Evolutionary conservation across 23 tunicate species (phyloP), one percentile per base, ranked within the genome.

Genomic region (Trididemnum miniatum): DNA sequence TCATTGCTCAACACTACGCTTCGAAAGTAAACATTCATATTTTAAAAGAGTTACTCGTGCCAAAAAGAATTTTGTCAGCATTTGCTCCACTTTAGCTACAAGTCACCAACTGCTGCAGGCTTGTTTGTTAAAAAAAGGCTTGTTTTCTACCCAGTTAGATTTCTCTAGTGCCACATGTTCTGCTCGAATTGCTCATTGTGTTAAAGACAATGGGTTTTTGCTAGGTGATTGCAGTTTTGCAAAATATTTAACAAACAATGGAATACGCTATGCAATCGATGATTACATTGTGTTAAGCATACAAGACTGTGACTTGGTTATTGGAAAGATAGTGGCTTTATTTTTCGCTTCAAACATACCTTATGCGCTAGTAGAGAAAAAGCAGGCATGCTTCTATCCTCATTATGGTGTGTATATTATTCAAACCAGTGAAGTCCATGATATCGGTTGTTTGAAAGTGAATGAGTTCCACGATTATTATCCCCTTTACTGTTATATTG

Each of bases 11-110:
- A 71, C 76, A 28, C 36, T 71, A 31, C 76, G 76, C 36, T 71
- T 71, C 34, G 36, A 71, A 71, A 71, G 83, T 35, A 79, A 79
- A 79, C 71, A 79, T 59, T 62, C 71, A 31, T 79, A 79, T 54
- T 76, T 76, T 24, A 76, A 76, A 50, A n/a, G 81, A 50, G 65
- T 50, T 22, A 31, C 50, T 76, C 22, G 71, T 18, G 34, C 35
- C 34, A 54, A 35, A 59, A 79, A 79, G 59, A 59, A 59, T 35
- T 79, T 79, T 62, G 31, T 59, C 35, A 79, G 59, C 59, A 71
- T 79, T 31, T 31, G 30, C 0, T 79, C 0, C 49, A 79, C 71
- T 33, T 60, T 79, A 36, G 83, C 83, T 7, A 51, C 59, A 49
- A 79, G 26, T 31, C 83, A 79, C 36, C 71, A 79, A 59, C 34